phyloP scores from a whole-genome alignment of 2,797 vertebrate species.

The Urosaurus nigricauda region DNA sequence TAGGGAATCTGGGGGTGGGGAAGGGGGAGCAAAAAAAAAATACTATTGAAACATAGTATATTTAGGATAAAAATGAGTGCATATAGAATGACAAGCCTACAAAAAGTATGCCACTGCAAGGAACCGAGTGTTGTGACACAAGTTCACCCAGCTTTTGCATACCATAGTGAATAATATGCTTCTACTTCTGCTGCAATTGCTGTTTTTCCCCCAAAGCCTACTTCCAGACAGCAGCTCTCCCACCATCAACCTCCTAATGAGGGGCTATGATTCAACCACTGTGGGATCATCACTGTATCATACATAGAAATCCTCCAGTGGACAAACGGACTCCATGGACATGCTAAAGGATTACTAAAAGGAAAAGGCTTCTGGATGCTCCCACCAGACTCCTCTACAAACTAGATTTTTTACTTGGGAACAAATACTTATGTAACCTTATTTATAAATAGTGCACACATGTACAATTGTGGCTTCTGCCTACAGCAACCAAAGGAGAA shows the following conservation, averaged over 20 bases:
- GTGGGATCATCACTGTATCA: background rate
- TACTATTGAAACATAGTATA: background rate
- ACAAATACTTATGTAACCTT: background rate
- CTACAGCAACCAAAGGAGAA: background rate
- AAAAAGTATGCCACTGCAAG: too few species aligned
- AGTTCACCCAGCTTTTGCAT: too few species aligned
- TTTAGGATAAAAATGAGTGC: background rate
- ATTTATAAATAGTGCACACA: background rate
- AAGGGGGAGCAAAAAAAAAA: background rate
- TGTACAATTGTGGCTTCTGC: background rate
- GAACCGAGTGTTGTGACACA: background rate
- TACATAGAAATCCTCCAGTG: background rate
- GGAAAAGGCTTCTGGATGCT: background rate
- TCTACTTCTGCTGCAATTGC: too few species aligned
- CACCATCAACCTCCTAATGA: too few species aligned
- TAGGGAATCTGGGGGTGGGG: background rate
- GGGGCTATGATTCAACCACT: background rate
- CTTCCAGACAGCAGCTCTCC: background rate
- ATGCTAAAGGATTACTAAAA: background rate
- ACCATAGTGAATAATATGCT: background rate
- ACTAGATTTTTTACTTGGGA: background rate
- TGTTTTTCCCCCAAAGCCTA: background rate
- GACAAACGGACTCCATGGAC: background rate
- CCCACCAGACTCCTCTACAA: background rate
- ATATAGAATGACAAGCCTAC: background rate